These are phyloP conservation scores for Catocala nupta DNA, from an alignment of 2,888 invertebrate species.

Conservation along the genomic window DNA sequence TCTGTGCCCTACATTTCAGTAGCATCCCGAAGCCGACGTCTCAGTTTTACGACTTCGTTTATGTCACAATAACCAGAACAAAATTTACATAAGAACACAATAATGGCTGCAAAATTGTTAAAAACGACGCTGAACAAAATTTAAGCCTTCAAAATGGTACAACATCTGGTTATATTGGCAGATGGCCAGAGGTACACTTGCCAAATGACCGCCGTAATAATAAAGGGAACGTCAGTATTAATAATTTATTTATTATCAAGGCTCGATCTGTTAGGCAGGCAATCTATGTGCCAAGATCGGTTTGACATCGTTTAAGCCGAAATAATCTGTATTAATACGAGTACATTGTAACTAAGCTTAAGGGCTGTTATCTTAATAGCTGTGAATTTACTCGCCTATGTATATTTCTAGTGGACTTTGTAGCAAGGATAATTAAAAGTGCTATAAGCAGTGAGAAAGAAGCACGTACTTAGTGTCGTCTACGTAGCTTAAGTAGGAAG, in stretches of 20 bases:
- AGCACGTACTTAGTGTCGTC: too few species aligned
- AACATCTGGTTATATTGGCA: conserved; percentile 56
- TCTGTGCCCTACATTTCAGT: conserved; percentile 7
- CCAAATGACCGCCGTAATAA: conserved; percentile 49
- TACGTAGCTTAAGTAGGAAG: too few species aligned
- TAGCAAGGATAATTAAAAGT: too few species aligned
- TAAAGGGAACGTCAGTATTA: conserved; percentile 35
- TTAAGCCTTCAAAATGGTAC: conserved; percentile 30
- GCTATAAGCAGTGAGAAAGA: too few species aligned
- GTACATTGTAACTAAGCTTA: too few species aligned
- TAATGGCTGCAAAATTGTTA: conserved; percentile 35
- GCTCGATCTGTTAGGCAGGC: conserved; percentile 10
- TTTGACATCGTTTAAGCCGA: neutral
- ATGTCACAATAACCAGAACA: conserved; percentile 5
- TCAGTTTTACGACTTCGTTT: conserved; percentile 11
- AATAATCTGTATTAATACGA: too few species aligned
- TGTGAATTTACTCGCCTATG: too few species aligned
- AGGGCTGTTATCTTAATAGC: too few species aligned
- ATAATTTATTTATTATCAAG: conserved; percentile 36
- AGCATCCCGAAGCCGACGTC: neutral
- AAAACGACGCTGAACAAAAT: conserved; percentile 36
- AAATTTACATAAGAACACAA: conserved; percentile 30
- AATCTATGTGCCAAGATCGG: conserved; percentile 1
- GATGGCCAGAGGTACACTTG: conserved; percentile 44
- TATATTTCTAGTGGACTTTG: too few species aligned